phyloP scores from a whole-genome alignment of 2,797 vertebrate species.

The Manis pentadactyla region DNA sequence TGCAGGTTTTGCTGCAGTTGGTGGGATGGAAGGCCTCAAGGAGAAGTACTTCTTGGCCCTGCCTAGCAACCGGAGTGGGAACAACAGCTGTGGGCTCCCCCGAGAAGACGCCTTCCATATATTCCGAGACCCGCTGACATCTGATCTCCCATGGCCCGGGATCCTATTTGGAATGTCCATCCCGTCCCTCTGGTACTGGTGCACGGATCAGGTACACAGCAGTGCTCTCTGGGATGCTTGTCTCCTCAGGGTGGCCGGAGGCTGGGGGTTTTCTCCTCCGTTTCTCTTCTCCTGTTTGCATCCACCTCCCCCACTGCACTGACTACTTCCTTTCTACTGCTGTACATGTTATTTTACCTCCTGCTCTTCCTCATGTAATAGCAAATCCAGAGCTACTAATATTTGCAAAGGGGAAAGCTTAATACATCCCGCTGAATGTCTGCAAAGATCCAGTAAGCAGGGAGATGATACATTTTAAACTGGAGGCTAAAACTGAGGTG shows the following conservation, averaged over 20 bases:
- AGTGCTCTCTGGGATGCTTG: fast-evolving
- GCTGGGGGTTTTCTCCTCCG: fast-evolving
- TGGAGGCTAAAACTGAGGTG: neutral
- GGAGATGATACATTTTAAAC: neutral
- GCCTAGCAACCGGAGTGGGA: slow-evolving; percentile 89
- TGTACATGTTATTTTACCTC: neutral
- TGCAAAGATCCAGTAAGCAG: neutral
- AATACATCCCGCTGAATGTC: neutral
- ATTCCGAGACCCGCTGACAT: slow-evolving; percentile 94
- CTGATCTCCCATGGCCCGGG: slow-evolving; percentile 98
- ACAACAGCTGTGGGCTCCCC: slow-evolving; percentile 95
- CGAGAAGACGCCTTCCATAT: slow-evolving; percentile 95
- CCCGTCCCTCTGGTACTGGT: slow-evolving; percentile 99
- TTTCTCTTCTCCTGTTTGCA: neutral
- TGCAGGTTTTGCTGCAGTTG: slow-evolving; percentile 93
- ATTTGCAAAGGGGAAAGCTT: neutral
- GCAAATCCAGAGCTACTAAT: neutral
- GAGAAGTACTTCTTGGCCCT: slow-evolving; percentile 91
- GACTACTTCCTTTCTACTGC: neutral
- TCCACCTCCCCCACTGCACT: fast-evolving
- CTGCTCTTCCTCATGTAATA: neutral
- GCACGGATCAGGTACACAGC: slow-evolving; percentile 95
- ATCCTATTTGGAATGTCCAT: slow-evolving; percentile 95
- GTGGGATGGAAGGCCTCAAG: slow-evolving; percentile 92
- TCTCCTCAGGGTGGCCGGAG: too few relatives aligned